Evolutionary conservation across 1,140 invertebrate genomes (phyloP), one percentile per base, ranked within the genome.

Genomic region (Formica selysi): DNA sequence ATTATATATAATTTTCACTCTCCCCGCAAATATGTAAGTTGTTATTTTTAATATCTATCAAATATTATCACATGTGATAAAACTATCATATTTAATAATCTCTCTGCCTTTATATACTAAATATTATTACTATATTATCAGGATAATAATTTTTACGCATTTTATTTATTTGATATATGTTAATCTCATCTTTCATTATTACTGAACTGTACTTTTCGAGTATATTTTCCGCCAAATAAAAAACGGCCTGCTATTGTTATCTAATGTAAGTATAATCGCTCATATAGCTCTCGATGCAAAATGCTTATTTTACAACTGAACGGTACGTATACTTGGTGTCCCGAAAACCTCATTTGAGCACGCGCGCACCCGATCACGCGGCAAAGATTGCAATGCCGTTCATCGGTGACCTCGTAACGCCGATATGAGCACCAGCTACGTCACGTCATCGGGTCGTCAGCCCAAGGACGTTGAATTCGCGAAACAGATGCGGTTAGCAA

Each of bases 381-480:
- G 38, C 26, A 54, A 83, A 74, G 68, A 83, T 74, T 61, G 79
- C 79, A 59, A 83, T 83, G 79, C 79, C 79, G 79, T 74, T 83
- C 79, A 83, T 83, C 79, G 68, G 54, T 26, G 79, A 83, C 79
- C 79, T 83, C 79, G 79, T 83, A 83, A 74, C 68, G 67, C 54
- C 79, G 79, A 83, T 83, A 83, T 44, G 26, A 81, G 67, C 79
- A 71, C 16, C 70, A n/a, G 70, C 70, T 57, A 73, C 48, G 48
- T 51, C 26, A 74, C 57, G 79, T 83, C 79, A 83, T 83, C 79
- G 54, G 54, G 54, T 74, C 68, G 68, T 73, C 67, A 81, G 79
- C 79, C 79, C 79, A 83, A 83, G 79, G 79, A 59, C 79, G 79
- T 74, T 83, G 79, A 74, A 83, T 83, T 83, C 79, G 54, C 68